Base-by-base conservation (phyloP, 2,797 vertebrate genomes). In the Loris lydekkerianus region DNA sequence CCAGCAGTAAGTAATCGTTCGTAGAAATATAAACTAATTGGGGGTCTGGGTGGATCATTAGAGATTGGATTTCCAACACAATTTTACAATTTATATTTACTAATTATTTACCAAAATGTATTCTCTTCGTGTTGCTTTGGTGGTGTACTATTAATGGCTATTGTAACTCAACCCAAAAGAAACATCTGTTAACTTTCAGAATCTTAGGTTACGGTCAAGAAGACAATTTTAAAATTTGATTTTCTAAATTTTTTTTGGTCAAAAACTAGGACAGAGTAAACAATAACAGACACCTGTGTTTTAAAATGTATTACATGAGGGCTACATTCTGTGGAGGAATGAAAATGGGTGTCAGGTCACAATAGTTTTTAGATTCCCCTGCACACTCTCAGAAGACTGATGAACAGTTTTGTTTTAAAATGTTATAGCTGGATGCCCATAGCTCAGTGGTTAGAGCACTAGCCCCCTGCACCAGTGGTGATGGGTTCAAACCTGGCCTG, bases 1-100 rank as follows among this genome's bases (percentile, higher is more conserved):
- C 65, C 37, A 89, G 11, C 63, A 81, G 58, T 49, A 87, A 86
- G 2, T 76, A 94, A 70, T 80, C 31, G 86, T 75, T 96, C 46
- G 77, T 23, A 78, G 37, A 60, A 61, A 82, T 7, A 77, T 21
- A 15, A 58, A 91, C 3, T 34, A 91, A 60, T 46, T 53, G 4
- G 1, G 4, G 8, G 1, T 31, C 65, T 67, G 6, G 17, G 10
- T 31, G 9, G 40, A 46, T 84, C 73, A 85, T 10, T 83, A 67
- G 37, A 20, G 93, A 93, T 40, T 89, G 21, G 31, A 83, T 91
- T 91, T 93, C 21, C 75, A 94, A 40, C 49, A 96, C 86, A 73
- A 85, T 15, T 81, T 90, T 75, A 91, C 3, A 82, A 67, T 61
- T 88, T 94, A 58, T 60, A 27, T 60, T 60, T 60, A 40, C 14